These are phyloP conservation scores for Ispidina lecontei DNA, from an alignment of 2,797 vertebrate genomes.

Conservation along the genomic window DNA sequence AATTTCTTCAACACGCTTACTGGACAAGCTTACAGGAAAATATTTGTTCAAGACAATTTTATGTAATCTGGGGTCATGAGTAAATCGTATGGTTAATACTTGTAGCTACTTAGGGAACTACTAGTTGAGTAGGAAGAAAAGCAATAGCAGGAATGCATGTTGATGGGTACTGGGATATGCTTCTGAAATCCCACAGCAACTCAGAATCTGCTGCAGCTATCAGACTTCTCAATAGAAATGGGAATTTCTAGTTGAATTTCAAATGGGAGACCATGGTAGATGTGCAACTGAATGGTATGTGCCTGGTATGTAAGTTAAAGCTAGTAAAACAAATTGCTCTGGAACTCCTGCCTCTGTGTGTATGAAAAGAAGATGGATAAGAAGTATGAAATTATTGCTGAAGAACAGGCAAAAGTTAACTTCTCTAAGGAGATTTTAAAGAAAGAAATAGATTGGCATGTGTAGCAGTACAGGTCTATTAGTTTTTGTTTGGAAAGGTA, in stretches of 20 bases:
- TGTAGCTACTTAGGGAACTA: not conserved
- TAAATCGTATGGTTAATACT: not conserved
- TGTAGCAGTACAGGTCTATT: not conserved
- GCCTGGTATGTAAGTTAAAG: not conserved
- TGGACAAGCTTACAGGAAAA: slow-evolving; percentile 37
- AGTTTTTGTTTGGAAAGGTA: not conserved
- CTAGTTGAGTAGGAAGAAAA: not conserved
- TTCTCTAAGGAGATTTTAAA: not conserved
- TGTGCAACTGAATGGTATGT: not conserved
- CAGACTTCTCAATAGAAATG: not conserved
- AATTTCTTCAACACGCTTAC: not conserved
- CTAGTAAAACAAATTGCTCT: not conserved
- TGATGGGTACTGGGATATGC: not conserved
- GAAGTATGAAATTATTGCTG: not conserved
- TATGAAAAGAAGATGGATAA: not conserved
- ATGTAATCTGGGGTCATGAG: not conserved
- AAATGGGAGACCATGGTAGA: not conserved
- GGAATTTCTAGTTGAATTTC: not conserved
- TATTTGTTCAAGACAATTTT: not conserved
- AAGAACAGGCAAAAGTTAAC: not conserved
- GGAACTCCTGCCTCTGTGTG: not conserved
- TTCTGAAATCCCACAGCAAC: not conserved
- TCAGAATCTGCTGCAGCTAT: not conserved
- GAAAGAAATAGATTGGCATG: not conserved
- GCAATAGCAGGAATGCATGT: not conserved